These are phyloP conservation scores for Pristionchus exspectatus DNA, from an alignment of 2,888 invertebrate genomes.

Conservation along the genomic window DNA sequence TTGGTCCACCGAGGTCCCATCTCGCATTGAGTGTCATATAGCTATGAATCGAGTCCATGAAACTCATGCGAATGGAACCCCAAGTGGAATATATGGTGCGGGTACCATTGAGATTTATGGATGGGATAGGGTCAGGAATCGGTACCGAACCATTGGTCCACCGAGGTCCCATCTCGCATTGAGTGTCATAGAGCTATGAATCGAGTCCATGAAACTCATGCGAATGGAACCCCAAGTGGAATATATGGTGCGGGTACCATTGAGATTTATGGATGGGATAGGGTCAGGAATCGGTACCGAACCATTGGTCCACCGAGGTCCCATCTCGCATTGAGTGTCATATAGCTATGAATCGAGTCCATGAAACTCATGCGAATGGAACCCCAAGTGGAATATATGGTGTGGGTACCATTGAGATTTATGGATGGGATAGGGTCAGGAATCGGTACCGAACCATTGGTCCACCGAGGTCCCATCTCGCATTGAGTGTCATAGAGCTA, in stretches of 20 bases:
- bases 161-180: slow-evolving; percentile 10
- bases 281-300: neutral
- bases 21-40: neutral
- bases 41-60: neutral
- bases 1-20: neutral
- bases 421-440: neutral
- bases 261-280: neutral
- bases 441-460: neutral
- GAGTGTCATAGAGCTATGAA: neutral
- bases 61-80: slow-evolving; percentile 5
- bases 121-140: neutral
- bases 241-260: neutral
- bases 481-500: neutral
- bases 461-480: slow-evolving; percentile 24
- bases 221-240: neutral
- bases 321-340: slow-evolving; percentile 34
- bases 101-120: neutral
- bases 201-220: slow-evolving; percentile 15
- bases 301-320: neutral
- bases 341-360: neutral
- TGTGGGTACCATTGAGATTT: neutral
- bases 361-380: slow-evolving; percentile 23
- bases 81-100: neutral
- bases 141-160: neutral
- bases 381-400: neutral